Evolutionary conservation across 2,888 invertebrate genomes (phyloP), one percentile per base, ranked within the genome.

Genomic region (Eledone cirrhosa): DNA sequence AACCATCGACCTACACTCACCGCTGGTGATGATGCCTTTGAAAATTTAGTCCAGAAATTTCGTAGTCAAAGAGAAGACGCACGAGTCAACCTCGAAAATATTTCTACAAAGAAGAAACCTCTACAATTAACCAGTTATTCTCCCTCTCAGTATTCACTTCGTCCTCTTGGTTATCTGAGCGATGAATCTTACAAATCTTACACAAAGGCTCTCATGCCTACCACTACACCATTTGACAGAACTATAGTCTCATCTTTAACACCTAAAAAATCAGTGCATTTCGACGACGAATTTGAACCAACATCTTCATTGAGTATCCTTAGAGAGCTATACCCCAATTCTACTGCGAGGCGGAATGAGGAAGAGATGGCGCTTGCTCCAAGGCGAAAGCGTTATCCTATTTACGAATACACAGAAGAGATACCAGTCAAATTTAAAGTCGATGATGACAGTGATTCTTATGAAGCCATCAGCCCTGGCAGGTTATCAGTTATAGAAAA

Each of bases 341-440:
- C 72, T 19, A 11, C 41, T 41, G 41, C 5, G 41, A 41, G 41
- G 41, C 41, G 41, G 11, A 11, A 11, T 41, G 41, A 2, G 5
- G 11, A 11, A 41, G 67, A 67, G 29, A 72, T 33, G 72, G 72
- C 72, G 13, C 31, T 72, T 1, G 72, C 41, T n/a, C 72, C 72
- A 22, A 72, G 14, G 31, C 27, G 72, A 33, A 72, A 1, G 22
- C 76, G 76, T 19, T 76, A 48, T 48, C 76, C 76, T 29, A 48
- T 76, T n/a, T 76, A 76, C 27, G 76, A 76, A 48, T 76, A 76
- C 48, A 48, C 48, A 3, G 76, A 76, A 24, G 76, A 76, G 41
- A 47, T 76, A 14, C 76, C 76, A 14, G 22, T 76, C n/a, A 76
- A 48, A 24, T 2, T 76, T 24, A 16, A 41, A 24, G 27, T 76